Base-by-base conservation (phyloP, 2,888 invertebrate genomes). In the Philonicus albiceps region DNA sequence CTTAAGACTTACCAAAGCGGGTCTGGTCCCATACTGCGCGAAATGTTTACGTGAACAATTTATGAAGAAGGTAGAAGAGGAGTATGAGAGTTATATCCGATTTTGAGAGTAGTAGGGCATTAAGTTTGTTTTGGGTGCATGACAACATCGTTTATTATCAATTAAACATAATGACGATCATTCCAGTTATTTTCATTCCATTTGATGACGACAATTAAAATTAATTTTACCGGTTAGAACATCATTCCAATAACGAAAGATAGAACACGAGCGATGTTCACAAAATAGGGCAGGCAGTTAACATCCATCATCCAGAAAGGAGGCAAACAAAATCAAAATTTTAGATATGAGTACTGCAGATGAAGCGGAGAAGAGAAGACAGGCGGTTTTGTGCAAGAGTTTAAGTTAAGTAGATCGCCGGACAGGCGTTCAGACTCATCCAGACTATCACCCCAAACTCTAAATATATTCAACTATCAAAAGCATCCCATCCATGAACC, bases 1-100 rank as follows among this genome's bases (percentile, higher is more conserved):
- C 72, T n/a, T 19, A 73, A 81, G 88, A 89, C 89, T 89, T 88
- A 89, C 89, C 89, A 89, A 73, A 89, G 85, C 49, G 88, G 88
- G 87, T 89, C 88, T 86, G 87, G 88, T 88, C 88, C 89, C 88
- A 88, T 87, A 87, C 89, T 89, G 87, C 85, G 85, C 84, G 84
- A 37, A 16, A 40, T 64, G 19, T 84, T 83, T 64, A 64, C 55
- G 53, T 80, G 64, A 27, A 64, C 13, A 64, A 64, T 64, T 64
- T 64, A 64, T 22, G 64, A 64, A 64, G 64, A 22, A n/a, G 22
- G 64, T 19, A 64, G 64, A 43, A 64, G 64, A 43, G 40, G 64
- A 22, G 22, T 11, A 64, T n/a, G 22, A 64, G 22, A 64, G 11
- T 64, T 64, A 7, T n/a, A 5, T 7, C 22, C 22, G 22, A 83